Conservation (phyloP, 2,888 invertebrate genomes). For the Amorpha juglandis region DNA sequence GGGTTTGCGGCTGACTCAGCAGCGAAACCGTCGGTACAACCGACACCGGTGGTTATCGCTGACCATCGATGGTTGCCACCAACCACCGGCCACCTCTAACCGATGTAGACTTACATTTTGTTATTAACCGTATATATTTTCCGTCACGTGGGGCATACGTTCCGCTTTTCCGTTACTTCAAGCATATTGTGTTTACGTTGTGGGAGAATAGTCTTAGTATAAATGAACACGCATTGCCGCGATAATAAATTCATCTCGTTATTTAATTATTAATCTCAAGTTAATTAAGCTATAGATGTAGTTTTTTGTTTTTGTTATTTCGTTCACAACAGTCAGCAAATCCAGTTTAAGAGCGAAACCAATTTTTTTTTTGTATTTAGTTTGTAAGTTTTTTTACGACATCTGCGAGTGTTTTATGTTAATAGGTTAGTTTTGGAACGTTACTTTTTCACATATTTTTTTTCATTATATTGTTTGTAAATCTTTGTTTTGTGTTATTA, state of each 20-base stretch:
- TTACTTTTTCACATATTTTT: conserved; percentile 31
- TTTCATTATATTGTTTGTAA: conserved; percentile 25
- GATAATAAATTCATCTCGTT: conserved; percentile 47
- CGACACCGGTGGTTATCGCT: neutral
- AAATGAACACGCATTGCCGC: conserved; percentile 30
- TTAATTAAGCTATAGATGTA: conserved; percentile 39
- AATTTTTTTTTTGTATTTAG: conserved; percentile 42
- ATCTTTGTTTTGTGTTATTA: conserved; percentile 15
- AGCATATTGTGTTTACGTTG: conserved; percentile 31
- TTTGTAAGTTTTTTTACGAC: conserved; percentile 30
- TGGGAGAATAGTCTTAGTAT: conserved; percentile 37
- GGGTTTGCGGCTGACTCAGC: neutral
- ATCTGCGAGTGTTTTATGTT: conserved; percentile 35
- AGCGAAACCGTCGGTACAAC: neutral
- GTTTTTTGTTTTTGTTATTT: conserved; percentile 51
- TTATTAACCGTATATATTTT: conserved; percentile 12
- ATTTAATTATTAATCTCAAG: too few species aligned
- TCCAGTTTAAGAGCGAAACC: conserved; percentile 51
- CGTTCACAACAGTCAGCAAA: conserved; percentile 53
- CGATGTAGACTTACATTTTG: neutral
- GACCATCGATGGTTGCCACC: too few species aligned
- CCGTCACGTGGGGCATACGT: conserved; percentile 6
- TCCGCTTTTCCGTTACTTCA: conserved; percentile 52
- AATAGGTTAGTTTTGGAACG: conserved; percentile 28
- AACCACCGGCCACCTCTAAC: neutral